Evolutionary conservation across 2,797 vertebrate genomes (phyloP).

Genomic region (Eulemur mongoz): DNA sequence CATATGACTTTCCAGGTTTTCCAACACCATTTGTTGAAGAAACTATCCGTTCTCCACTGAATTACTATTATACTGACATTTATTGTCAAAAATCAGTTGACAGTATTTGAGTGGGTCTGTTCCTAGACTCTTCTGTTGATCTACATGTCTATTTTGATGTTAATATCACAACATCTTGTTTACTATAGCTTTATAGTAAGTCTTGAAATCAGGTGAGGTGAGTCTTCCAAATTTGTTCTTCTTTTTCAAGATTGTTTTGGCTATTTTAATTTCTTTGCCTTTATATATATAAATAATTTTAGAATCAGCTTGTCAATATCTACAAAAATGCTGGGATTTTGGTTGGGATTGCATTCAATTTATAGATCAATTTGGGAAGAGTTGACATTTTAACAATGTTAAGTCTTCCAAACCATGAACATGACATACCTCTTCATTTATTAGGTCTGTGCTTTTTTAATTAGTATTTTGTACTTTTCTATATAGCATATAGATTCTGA

Average conservation of each 20-base stretch:
- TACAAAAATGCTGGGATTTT: neutral
- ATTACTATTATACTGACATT: neutral
- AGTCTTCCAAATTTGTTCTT: neutral
- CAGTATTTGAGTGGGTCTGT: neutral
- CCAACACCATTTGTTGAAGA: neutral
- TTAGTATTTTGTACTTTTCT: neutral
- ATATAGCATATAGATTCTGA: neutral
- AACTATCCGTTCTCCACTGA: neutral
- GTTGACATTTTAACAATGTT: neutral
- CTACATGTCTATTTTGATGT: neutral
- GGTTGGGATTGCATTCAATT: neutral
- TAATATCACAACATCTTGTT: neutral
- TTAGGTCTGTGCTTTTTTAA: neutral
- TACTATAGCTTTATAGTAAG: neutral
- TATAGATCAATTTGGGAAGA: neutral
- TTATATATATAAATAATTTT: neutral
- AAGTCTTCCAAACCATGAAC: neutral
- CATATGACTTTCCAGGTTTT: neutral
- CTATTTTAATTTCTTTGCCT: neutral
- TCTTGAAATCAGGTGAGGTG: neutral
- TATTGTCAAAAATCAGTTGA: neutral
- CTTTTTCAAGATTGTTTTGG: neutral
- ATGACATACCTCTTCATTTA: neutral
- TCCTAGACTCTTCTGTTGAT: neutral
- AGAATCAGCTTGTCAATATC: neutral